Conservation (phyloP, 2,888 invertebrate species). For the Tortricodes alternella region DNA sequence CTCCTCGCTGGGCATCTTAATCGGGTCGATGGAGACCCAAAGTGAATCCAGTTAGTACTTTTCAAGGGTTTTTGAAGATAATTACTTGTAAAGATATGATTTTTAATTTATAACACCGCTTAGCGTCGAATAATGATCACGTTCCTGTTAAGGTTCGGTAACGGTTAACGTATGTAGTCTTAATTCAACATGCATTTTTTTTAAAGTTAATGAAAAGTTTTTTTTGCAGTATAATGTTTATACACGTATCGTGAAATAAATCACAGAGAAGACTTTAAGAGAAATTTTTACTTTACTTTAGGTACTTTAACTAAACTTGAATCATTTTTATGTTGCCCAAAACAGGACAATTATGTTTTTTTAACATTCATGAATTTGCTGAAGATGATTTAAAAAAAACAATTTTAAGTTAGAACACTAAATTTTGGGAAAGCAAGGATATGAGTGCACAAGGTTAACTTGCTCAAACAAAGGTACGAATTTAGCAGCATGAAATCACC, state of each 20-base stretch:
- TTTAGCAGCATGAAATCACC: not conserved
- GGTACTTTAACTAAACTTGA: too few relatives aligned
- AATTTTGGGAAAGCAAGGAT: too few relatives aligned
- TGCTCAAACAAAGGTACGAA: not conserved
- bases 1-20: constrained; percentile 47
- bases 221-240: too few relatives aligned
- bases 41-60: constrained; percentile 39
- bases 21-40: constrained; percentile 40
- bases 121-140: not conserved
- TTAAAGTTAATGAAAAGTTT: not conserved
- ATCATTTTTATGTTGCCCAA: too few relatives aligned
- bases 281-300: too few relatives aligned
- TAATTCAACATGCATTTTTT: not conserved
- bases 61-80: constrained; percentile 22
- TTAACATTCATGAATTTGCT: too few relatives aligned
- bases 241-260: too few relatives aligned
- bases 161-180: not conserved
- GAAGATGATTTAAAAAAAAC: too few relatives aligned
- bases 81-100: constrained; percentile 18
- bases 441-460: not conserved
- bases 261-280: too few relatives aligned
- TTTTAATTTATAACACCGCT: constrained; percentile 15
- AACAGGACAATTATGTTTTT: too few relatives aligned
- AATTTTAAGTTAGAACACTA: too few relatives aligned
- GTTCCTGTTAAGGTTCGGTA: not conserved